Conservation (phyloP, 2,113 vertebrate genomes). For the Siniperca chuatsi region DNA sequence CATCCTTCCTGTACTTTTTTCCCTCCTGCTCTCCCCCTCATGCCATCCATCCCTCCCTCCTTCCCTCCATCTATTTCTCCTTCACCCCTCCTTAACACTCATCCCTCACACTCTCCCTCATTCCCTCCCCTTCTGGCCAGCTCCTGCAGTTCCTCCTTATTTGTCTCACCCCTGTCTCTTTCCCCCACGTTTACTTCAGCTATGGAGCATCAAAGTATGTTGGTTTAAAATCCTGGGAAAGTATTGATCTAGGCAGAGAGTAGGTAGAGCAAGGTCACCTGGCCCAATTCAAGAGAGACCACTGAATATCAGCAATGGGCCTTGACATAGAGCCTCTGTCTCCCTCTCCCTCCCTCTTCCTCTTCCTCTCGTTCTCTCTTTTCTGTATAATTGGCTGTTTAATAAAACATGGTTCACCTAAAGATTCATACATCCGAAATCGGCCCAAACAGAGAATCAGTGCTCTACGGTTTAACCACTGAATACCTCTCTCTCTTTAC, state of each 20-base stretch:
- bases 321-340: conserved; percentile 53
- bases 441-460: conserved; percentile 33
- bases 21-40: conserved; percentile 52
- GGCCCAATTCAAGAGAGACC: conserved; percentile 63
- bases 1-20: conserved; percentile 72
- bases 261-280: conserved; percentile 76
- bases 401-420: conserved; percentile 43
- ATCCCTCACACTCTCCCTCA: conserved; percentile 62
- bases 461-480: conserved; percentile 1
- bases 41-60: conserved; percentile 34
- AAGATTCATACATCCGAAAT: conserved; percentile 41
- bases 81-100: conserved; percentile 81
- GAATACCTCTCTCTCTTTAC: conserved; percentile 10
- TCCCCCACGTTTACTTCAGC: conserved; percentile 61
- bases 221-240: conserved; percentile 78
- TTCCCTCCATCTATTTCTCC: conserved; percentile 71
- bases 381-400: conserved; percentile 41
- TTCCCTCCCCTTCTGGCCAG: conserved; percentile 47
- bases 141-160: conserved; percentile 64
- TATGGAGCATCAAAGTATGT: conserved; percentile 76
- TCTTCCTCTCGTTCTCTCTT: conserved; percentile 32
- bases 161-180: conserved; percentile 68
- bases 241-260: conserved; percentile 75
- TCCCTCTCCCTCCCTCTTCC: conserved; percentile 4
- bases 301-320: conserved; percentile 56